These are phyloP conservation scores for Notolabrus celidotus DNA, from an alignment of 2,797 vertebrate species.

Conservation along the genomic window DNA sequence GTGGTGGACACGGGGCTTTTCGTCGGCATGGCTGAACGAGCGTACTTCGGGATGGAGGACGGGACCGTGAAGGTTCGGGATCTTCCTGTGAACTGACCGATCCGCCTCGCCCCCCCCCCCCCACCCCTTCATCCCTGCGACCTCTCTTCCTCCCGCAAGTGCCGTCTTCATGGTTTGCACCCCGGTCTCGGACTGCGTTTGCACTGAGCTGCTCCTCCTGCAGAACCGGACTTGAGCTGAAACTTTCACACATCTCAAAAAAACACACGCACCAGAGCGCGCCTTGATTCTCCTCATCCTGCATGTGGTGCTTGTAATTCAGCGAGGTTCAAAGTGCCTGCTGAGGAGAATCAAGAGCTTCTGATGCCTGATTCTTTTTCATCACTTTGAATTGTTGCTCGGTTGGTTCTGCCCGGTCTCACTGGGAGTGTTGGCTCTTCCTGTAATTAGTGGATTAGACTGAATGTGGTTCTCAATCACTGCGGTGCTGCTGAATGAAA, in stretches of 20 bases:
- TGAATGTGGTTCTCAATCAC: constrained; percentile 1
- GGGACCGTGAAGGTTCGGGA: constrained; percentile 90
- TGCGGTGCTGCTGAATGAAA: constrained; percentile 8
- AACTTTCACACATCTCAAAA: constrained; percentile 12
- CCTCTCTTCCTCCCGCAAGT: constrained; percentile 66
- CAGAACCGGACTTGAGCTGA: constrained; percentile 6
- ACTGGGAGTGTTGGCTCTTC: constrained; percentile 10
- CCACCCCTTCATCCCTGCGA: neutral
- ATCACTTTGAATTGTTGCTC: neutral
- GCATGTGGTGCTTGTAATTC: constrained; percentile 41
- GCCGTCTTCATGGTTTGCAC: constrained; percentile 29
- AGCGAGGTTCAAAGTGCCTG: constrained; percentile 61
- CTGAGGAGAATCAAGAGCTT: constrained; percentile 35
- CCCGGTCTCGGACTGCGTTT: neutral
- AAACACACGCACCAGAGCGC: neutral
- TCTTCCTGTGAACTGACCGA: constrained; percentile 80
- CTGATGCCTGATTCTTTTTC: neutral
- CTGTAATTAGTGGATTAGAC: constrained; percentile 37
- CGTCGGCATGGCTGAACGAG: constrained; percentile 93
- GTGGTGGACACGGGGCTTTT: constrained; percentile 98
- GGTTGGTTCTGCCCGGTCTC: constrained; percentile 8
- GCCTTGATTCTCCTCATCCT: constrained; percentile 37
- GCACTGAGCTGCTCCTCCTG: constrained; percentile 10
- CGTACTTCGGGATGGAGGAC: constrained; percentile 97
- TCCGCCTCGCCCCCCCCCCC: rapidly evolving